Evolutionary conservation across 2,888 invertebrate species (phyloP).

Genomic region (Prenolepis imparis): DNA sequence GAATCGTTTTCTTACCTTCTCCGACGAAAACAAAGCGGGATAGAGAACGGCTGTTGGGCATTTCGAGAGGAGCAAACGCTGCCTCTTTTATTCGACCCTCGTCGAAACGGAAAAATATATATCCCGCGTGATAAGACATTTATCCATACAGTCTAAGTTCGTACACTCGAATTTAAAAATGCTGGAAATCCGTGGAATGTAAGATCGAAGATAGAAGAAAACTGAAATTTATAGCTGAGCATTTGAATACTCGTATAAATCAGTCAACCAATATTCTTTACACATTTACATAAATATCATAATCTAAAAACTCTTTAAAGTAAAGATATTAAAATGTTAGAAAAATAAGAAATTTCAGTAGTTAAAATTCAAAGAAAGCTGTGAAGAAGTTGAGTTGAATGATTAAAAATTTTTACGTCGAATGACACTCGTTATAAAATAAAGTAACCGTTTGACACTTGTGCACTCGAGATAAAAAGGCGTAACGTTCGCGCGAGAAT

Average conservation of each 20-base stretch:
- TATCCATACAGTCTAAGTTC: background rate
- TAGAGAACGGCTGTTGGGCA: background rate
- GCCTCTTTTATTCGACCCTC: conserved; percentile 2
- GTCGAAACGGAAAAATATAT: background rate
- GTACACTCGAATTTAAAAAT: background rate
- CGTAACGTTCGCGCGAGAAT: conserved; percentile 22
- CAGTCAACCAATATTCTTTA: background rate
- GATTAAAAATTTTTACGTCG: background rate
- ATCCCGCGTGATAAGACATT: background rate
- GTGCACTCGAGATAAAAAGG: background rate
- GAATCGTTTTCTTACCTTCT: conserved; percentile 26
- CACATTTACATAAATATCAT: background rate
- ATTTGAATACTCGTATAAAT: background rate
- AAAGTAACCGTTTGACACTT: conserved; percentile 16
- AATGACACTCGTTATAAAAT: background rate
- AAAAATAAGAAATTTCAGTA: background rate
- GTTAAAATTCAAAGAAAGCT: background rate
- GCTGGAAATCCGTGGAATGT: background rate
- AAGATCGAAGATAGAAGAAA: background rate
- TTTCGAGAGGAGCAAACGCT: conserved; percentile 17
- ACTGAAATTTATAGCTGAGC: background rate
- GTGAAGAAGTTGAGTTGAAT: background rate
- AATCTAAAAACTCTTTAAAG: background rate
- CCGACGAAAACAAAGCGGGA: background rate
- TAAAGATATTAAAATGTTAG: background rate